Conservation (phyloP, 2,888 invertebrate genomes). For the Ashinkailepas kermadecensis region DNA sequence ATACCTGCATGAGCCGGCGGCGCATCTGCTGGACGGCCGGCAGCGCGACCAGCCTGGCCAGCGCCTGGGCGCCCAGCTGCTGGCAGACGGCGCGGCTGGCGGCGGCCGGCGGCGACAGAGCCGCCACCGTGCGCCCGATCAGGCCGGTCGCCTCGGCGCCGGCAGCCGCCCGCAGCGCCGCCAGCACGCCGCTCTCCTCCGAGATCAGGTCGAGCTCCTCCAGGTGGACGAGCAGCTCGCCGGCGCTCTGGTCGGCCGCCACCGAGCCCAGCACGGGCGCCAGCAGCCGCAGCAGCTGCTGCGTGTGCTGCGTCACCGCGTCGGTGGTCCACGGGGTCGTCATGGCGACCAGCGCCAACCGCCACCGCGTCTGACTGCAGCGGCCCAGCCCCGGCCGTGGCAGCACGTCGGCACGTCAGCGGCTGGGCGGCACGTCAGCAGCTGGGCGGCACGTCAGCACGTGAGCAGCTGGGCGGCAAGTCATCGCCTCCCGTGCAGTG, state of each 20-base stretch:
- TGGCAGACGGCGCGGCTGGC: neutral
- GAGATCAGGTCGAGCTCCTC: conserved; percentile 10
- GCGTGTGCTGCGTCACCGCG: conserved; percentile 22
- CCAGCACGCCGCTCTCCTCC: neutral
- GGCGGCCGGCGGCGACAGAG: neutral
- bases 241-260: neutral
- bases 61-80: neutral
- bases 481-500: too few species aligned
- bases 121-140: neutral
- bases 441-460: too few species aligned
- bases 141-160: neutral
- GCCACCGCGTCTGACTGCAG: too few species aligned
- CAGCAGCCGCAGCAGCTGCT: conserved; percentile 7
- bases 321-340: conserved; percentile 26
- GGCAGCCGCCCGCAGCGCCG: neutral
- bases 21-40: neutral
- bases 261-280: neutral
- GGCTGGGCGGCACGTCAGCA: too few species aligned
- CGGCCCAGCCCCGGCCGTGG: too few species aligned
- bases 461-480: too few species aligned
- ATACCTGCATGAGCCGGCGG: neutral
- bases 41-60: neutral
- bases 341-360: neutral
- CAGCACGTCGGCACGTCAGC: too few species aligned
- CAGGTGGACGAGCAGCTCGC: neutral